phyloP scores from a whole-genome alignment of 37 sponge, comb jelly and placozoan species.

The Aplysina aerophoba region DNA sequence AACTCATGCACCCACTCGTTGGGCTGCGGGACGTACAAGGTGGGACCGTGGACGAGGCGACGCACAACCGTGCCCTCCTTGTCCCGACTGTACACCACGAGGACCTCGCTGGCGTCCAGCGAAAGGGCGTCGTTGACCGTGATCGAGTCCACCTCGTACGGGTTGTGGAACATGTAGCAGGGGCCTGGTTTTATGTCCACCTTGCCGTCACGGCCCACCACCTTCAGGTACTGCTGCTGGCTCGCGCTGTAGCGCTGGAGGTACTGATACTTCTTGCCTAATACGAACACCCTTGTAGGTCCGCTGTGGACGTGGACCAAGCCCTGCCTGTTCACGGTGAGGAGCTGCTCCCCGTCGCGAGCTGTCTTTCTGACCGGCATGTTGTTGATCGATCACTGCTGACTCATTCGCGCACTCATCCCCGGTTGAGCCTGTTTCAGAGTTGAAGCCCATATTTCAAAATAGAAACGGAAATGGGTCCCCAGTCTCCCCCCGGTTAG shows the following conservation, averaged over 20 bases:
- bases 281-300: slow-evolving; percentile 59
- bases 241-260: slow-evolving; percentile 58
- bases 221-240: slow-evolving; percentile 71
- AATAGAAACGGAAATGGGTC: no score
- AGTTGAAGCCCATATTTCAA: no score
- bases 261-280: slow-evolving; percentile 38
- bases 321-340: slow-evolving; percentile 59
- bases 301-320: slow-evolving; percentile 50
- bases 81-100: slow-evolving; percentile 81
- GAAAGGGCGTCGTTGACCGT: slow-evolving; percentile 55
- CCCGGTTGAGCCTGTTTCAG: no score
- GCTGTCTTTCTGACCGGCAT: slow-evolving; percentile 72
- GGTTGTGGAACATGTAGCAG: slow-evolving; percentile 66
- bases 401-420: no score
- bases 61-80: slow-evolving; percentile 63
- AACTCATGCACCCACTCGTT: slow-evolving; percentile 92
- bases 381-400: background rate
- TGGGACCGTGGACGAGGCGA: slow-evolving; percentile 79
- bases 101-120: slow-evolving; percentile 87
- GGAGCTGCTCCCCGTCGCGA: slow-evolving; percentile 53
- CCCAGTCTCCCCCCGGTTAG: no score
- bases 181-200: slow-evolving; percentile 79
- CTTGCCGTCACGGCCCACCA: slow-evolving; percentile 53
- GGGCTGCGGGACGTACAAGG: slow-evolving; percentile 76
- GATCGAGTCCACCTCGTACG: slow-evolving; percentile 41